Evolutionary conservation across 2,113 vertebrate species (phyloP).

Genomic region (Python bivittatus): DNA sequence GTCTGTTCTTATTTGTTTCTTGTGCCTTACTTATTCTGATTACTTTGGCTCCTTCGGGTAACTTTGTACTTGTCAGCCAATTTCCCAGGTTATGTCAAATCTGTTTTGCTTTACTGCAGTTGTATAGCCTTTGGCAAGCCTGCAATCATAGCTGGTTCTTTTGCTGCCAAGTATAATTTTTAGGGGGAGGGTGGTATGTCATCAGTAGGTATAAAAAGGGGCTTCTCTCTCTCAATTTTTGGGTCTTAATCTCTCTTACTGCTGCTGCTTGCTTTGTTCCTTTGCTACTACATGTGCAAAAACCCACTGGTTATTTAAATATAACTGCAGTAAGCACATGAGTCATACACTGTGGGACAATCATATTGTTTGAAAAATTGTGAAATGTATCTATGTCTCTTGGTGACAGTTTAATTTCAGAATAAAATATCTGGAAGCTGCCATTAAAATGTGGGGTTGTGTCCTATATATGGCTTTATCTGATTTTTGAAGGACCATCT

Average conservation of each 20-base stretch:
- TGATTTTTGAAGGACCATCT: not conserved
- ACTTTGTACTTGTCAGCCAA: slow-evolving; percentile 3
- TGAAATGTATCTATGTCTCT: not conserved
- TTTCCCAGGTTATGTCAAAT: slow-evolving; percentile 3
- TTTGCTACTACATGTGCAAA: not conserved
- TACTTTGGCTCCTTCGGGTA: slow-evolving; percentile 13
- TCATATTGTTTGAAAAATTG: not conserved
- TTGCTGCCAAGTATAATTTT: not conserved
- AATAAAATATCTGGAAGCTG: not conserved
- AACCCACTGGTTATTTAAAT: not conserved
- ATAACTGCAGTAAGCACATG: not conserved
- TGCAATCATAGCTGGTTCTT: not conserved
- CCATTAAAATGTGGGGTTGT: not conserved
- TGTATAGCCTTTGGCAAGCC: slow-evolving; percentile 13
- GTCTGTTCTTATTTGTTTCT: slow-evolving; percentile 7
- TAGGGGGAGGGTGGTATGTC: not conserved
- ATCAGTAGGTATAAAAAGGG: not conserved
- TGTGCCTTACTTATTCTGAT: slow-evolving; percentile 13
- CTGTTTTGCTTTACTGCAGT: slow-evolving; percentile 19
- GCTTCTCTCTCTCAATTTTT: not conserved
- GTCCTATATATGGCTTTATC: not conserved
- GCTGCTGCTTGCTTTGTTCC: not conserved
- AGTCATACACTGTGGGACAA: not conserved
- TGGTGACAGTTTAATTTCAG: not conserved
- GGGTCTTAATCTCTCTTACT: not conserved